A percentile compares a stretch with the other conserved stretches of the same genome.
These are phyloP conservation scores for Hylaeus volcanicus DNA, from an alignment of 1,140 invertebrate species.

Conservation along the genomic window DNA sequence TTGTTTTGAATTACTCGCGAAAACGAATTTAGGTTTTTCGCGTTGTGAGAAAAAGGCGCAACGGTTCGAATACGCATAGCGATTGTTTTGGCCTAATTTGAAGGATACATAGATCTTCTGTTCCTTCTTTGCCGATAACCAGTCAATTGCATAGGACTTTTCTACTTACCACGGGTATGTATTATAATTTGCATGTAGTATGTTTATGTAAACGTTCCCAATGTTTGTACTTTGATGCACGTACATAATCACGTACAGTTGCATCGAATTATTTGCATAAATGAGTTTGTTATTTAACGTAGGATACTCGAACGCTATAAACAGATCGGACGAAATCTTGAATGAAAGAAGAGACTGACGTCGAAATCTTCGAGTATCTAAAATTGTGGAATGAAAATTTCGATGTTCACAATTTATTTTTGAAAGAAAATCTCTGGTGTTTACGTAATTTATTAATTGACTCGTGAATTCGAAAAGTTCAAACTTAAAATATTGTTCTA, in stretches of 20 bases:
- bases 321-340: neutral
- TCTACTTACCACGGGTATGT: neutral
- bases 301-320: no score
- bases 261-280: neutral
- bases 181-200: neutral
- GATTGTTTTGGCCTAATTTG: constrained; percentile 13
- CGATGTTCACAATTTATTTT: no score
- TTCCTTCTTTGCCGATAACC: neutral
- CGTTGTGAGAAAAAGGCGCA: neutral
- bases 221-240: neutral
- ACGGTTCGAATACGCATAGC: neutral
- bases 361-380: no score
- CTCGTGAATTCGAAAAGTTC: no score
- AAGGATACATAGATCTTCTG: neutral
- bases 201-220: neutral
- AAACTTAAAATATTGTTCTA: no score
- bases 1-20: neutral
- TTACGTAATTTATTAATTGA: no score
- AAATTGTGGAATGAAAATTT: no score
- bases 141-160: neutral
- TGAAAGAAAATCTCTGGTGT: no score
- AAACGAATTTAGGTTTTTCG: neutral
- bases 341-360: neutral
- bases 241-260: neutral
- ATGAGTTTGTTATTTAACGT: neutral